These are phyloP conservation scores for Probosciger aterrimus DNA, from an alignment of 2,113 vertebrate species.

Conservation along the genomic window DNA sequence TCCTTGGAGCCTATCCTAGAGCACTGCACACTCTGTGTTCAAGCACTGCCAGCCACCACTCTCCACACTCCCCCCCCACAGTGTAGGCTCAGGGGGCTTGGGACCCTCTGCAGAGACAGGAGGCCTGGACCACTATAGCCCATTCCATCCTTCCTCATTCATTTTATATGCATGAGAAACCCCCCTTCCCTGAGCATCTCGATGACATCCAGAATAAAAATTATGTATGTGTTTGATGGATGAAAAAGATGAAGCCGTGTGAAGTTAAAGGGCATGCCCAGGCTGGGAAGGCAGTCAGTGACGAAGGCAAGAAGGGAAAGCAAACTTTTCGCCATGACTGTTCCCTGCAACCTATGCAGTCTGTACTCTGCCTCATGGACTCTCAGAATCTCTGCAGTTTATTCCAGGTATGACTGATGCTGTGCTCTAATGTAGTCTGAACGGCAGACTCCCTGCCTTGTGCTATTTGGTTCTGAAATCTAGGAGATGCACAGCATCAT, in stretches of 20 bases:
- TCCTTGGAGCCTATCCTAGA: not conserved
- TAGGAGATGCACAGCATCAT: not conserved
- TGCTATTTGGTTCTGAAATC: not conserved
- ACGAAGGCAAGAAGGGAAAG: not conserved
- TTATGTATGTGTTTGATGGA: not conserved
- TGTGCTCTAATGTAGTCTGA: not conserved
- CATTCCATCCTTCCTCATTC: not conserved
- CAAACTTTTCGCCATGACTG: not conserved
- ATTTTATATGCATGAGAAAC: not conserved
- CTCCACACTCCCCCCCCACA: not conserved
- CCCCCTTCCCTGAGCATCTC: accelerated
- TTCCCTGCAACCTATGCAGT: not conserved
- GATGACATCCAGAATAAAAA: not conserved
- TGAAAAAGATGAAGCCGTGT: not conserved
- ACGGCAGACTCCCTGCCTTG: not conserved
- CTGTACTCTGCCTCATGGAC: not conserved
- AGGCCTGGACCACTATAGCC: accelerated
- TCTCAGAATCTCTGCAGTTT: not conserved
- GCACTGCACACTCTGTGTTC: not conserved
- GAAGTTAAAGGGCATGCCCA: not conserved
- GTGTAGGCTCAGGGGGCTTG: not conserved
- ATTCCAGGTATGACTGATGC: not conserved
- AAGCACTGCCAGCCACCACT: not conserved
- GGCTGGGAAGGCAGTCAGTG: not conserved
- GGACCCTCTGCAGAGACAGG: not conserved